Conservation (phyloP, 2,888 invertebrate species). For the Eristalis arbustorum region DNA sequence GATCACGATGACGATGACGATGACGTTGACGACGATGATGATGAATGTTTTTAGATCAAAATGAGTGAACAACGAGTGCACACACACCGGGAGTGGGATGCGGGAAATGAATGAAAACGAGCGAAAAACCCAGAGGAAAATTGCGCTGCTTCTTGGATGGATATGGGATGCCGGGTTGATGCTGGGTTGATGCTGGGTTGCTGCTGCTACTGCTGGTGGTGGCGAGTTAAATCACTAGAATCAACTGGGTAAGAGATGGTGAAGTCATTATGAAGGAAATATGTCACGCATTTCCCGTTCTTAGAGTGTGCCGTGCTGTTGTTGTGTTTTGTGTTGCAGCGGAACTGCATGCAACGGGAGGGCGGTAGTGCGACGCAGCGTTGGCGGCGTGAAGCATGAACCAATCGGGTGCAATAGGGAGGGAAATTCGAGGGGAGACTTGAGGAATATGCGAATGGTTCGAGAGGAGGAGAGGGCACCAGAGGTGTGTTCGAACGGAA, state of each 20-base stretch:
- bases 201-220: conserved; percentile 11
- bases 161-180: too few species aligned
- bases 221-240: background rate
- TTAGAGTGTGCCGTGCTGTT: background rate
- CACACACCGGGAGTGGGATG: background rate
- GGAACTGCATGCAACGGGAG: too few species aligned
- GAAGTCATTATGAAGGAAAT: background rate
- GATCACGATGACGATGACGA: background rate
- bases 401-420: too few species aligned
- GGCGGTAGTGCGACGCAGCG: too few species aligned
- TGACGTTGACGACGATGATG: background rate
- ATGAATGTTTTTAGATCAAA: background rate
- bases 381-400: too few species aligned
- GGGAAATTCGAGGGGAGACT: too few species aligned
- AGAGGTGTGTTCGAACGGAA: too few species aligned
- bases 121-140: conserved; percentile 18
- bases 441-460: too few species aligned
- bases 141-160: background rate
- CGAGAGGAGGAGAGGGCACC: too few species aligned
- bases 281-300: conserved; percentile 37
- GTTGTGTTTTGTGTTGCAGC: background rate
- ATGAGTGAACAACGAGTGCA: background rate
- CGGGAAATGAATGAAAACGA: background rate
- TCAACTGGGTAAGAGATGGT: background rate
- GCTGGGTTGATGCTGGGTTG: too few species aligned